Evolutionary conservation across 2,113 vertebrate genomes (phyloP), one percentile per base, ranked within the genome.

Genomic region (Callospermophilus lateralis): DNA sequence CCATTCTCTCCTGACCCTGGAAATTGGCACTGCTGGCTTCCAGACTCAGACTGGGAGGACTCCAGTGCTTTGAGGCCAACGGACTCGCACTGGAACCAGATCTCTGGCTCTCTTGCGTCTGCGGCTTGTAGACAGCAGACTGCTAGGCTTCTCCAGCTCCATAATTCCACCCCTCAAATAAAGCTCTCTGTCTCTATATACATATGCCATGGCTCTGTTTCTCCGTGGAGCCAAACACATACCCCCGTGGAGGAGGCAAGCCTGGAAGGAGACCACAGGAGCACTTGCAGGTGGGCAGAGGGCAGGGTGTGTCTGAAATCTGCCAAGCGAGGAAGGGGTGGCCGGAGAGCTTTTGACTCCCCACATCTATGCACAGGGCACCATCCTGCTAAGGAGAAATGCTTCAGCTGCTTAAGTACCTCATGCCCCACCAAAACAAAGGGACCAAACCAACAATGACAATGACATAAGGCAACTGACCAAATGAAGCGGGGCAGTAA

Each of bases 351-450:
- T 24, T 51, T 24, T 4, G 4, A 24, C 6, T 48, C 3, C 37
- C 4, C 0, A 53, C 19, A 8, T 58, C 55, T 58, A 2, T 6
- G 24, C 61, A 63, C 61, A 79, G 19, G 55, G 17, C 84, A 74
- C 0, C 2, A 1, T n/a, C 26, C n/a, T 4, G 15, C 20, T 26
- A 76, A 76, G 37, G 10, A 37, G 8, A 12, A 45, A 32, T 15
- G 53, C 26, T 63, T 51, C 48, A 55, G 37, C 2, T 32, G 20
- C 22, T 8, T 45, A n/a, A 55, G 32, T 9, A 68, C n/a, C 48
- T 13, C 90, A 55, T 16, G 39, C 15, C 20, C 30, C 55, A 9
- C 15, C 32, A n/a, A n/a, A 67, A 67, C 20, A 79, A 32, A 12
- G 19, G 28, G 4, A 1, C 19, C 30, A 74, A 63, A 34, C 9